Evolutionary conservation across 2,888 invertebrate species (phyloP).

Genomic region (Nycteola revayana): DNA sequence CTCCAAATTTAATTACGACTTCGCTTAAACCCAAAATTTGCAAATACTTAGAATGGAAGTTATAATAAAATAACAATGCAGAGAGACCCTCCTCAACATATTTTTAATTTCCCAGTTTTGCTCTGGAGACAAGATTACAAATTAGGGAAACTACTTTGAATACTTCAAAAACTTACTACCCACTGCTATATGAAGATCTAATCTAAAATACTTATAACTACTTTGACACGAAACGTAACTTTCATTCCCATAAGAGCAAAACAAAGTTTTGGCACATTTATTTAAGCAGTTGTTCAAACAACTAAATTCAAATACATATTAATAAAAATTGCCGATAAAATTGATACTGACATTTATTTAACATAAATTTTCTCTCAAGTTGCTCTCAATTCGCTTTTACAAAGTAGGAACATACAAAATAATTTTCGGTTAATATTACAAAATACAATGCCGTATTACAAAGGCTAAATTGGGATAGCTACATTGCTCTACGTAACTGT

Average conservation of each 20-base stretch:
- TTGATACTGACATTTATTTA: no score
- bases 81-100: slow-evolving; percentile 3
- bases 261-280: slow-evolving; percentile 7
- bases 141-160: slow-evolving; percentile 11
- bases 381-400: no score
- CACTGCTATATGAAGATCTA: slow-evolving; percentile 1
- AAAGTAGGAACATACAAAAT: no score
- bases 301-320: no score
- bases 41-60: slow-evolving; percentile 15
- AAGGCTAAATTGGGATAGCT: slow-evolving; percentile 36
- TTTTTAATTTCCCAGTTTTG: slow-evolving; percentile 10
- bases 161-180: not conserved
- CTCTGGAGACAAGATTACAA: not conserved
- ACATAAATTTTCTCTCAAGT: no score
- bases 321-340: no score
- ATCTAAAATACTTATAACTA: slow-evolving; percentile 1
- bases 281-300: not conserved
- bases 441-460: slow-evolving; percentile 43
- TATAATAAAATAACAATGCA: slow-evolving; percentile 13
- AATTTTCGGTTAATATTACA: slow-evolving; percentile 33
- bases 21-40: slow-evolving; percentile 19
- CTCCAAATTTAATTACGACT: slow-evolving; percentile 33
- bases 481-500: slow-evolving; percentile 34
- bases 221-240: slow-evolving; percentile 5
- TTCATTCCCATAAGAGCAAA: not conserved